Conservation (phyloP, 2,113 vertebrate genomes). For the Pelecanus crispus region DNA sequence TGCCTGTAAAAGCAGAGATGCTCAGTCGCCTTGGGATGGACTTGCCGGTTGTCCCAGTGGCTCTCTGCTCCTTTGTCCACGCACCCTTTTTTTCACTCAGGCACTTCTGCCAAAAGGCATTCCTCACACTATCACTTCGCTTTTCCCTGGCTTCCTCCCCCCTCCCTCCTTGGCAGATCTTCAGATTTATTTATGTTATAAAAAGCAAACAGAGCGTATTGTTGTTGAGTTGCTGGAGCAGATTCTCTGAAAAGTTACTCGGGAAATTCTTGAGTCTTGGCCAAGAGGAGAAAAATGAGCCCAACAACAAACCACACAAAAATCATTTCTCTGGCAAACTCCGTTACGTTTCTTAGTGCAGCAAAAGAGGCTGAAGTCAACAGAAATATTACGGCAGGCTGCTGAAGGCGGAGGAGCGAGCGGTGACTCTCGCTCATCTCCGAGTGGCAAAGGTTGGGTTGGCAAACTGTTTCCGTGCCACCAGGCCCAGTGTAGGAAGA, state of each 20-base stretch:
- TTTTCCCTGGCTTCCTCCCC: neutral
- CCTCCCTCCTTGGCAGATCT: neutral
- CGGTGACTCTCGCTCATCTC: neutral
- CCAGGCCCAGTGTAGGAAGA: neutral
- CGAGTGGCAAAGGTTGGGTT: neutral
- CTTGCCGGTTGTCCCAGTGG: neutral
- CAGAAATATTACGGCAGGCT: accelerated
- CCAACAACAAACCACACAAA: neutral
- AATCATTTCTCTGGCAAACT: neutral
- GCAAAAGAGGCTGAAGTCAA: neutral
- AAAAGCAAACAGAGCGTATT: neutral
- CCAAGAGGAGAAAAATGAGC: neutral
- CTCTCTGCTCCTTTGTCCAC: neutral
- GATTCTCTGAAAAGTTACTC: neutral
- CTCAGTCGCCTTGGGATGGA: neutral
- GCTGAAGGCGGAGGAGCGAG: neutral
- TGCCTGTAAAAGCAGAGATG: neutral
- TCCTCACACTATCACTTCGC: neutral
- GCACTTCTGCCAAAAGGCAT: neutral
- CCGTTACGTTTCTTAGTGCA: neutral
- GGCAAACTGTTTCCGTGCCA: neutral
- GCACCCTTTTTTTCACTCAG: neutral
- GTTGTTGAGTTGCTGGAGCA: neutral
- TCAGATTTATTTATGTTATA: neutral
- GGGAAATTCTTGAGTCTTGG: conserved; percentile 2